phyloP scores from a whole-genome alignment of 2,888 invertebrate genomes.

The Drosophila koepferae region DNA sequence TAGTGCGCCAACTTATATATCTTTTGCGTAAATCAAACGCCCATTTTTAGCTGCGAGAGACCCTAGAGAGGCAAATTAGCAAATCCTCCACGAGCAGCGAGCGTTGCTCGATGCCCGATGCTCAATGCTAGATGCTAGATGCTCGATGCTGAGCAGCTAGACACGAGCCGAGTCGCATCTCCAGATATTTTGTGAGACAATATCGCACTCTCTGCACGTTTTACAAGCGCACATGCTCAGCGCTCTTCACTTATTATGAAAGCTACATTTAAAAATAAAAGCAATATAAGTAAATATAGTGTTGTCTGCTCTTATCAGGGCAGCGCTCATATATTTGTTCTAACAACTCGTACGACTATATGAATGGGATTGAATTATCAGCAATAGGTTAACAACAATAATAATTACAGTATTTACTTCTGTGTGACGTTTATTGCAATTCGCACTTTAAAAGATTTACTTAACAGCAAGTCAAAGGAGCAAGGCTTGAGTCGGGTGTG shows the following conservation, averaged over 20 bases:
- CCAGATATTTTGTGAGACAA: constrained; percentile 44
- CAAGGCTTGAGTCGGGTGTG: background rate
- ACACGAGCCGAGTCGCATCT: constrained; percentile 44
- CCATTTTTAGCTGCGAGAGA: constrained; percentile 59
- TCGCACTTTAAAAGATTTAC: constrained; percentile 26
- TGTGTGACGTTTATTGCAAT: constrained; percentile 15
- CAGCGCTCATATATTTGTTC: constrained; percentile 23
- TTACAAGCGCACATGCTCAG: constrained; percentile 19
- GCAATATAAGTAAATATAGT: constrained; percentile 24
- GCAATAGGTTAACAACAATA: constrained; percentile 3
- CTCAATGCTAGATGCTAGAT: too few relatives aligned
- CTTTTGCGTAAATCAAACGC: constrained; percentile 67
- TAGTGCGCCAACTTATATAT: constrained; percentile 57
- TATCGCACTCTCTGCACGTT: constrained; percentile 29
- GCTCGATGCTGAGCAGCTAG: background rate
- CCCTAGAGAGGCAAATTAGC: constrained; percentile 38
- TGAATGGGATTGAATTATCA: constrained; percentile 21
- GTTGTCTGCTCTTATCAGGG: constrained; percentile 31
- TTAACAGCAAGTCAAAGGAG: constrained; percentile 6
- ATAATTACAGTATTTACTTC: background rate
- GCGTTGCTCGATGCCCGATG: background rate
- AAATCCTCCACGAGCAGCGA: constrained; percentile 52
- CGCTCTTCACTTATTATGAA: constrained; percentile 23
- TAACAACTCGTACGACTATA: constrained; percentile 6
- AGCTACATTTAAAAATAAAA: constrained; percentile 29